A percentile compares a stretch with the other conserved stretches of the same genome.
These are phyloP conservation scores for Connochaetes taurinus DNA, from an alignment of 2,113 vertebrate species.

Conservation along the genomic window DNA sequence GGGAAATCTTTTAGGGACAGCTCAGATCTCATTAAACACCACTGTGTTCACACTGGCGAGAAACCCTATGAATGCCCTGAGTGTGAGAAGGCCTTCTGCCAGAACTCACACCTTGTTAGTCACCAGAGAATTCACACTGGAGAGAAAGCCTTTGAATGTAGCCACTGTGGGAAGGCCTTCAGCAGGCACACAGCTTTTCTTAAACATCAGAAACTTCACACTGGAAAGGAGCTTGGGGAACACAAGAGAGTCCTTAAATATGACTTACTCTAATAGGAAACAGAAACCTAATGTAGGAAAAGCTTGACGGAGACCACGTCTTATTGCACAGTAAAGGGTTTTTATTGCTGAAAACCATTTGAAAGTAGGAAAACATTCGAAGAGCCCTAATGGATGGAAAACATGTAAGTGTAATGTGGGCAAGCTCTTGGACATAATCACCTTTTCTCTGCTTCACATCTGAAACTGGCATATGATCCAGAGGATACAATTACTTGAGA, in stretches of 20 bases:
- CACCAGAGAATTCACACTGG: slow-evolving; percentile 27
- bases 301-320: neutral
- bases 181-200: neutral
- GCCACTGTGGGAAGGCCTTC: slow-evolving; percentile 2
- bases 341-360: neutral
- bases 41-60: neutral
- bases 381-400: neutral
- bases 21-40: slow-evolving; percentile 45
- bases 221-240: neutral
- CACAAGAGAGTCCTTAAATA: neutral
- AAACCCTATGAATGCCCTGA: slow-evolving; percentile 8
- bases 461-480: neutral
- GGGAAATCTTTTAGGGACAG: slow-evolving; percentile 29
- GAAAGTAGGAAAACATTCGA: neutral
- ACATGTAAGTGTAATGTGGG: neutral
- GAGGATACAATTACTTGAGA: neutral
- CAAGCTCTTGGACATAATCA: neutral
- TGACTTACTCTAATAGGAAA: neutral
- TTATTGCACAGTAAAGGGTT: neutral
- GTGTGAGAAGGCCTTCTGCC: slow-evolving; percentile 25
- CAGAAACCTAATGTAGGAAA: neutral
- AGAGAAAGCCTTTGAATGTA: neutral
- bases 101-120: neutral
- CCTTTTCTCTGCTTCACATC: slow-evolving; percentile 9
- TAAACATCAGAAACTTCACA: slow-evolving; percentile 29